Conservation (phyloP, 2,888 invertebrate species). For the Tetropium fuscum region DNA sequence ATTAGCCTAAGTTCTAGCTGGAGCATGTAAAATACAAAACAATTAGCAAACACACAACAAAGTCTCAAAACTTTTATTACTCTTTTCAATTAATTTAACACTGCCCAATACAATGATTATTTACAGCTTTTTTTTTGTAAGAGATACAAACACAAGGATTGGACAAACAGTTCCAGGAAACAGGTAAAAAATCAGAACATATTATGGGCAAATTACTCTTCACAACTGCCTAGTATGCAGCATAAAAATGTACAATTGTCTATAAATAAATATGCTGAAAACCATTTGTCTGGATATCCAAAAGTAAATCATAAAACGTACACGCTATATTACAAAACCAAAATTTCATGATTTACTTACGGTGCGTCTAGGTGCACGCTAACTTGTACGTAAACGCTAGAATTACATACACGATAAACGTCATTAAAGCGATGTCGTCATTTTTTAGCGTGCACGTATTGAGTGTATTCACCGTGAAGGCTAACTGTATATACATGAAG, state of each 20-base stretch:
- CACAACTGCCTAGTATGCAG: slow-evolving; percentile 34
- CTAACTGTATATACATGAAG: too few relatives aligned
- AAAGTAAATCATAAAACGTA: slow-evolving; percentile 46
- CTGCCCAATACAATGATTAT: slow-evolving; percentile 58
- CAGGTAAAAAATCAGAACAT: background rate
- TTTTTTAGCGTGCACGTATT: too few relatives aligned
- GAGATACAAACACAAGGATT: slow-evolving; percentile 32
- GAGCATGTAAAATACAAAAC: background rate
- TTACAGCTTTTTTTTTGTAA: slow-evolving; percentile 55
- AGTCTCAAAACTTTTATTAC: slow-evolving; percentile 39
- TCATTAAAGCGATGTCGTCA: too few relatives aligned
- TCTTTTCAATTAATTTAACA: slow-evolving; percentile 49
- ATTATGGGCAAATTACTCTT: slow-evolving; percentile 28
- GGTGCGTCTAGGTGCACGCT: too few relatives aligned
- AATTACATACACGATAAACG: too few relatives aligned
- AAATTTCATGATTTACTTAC: too few relatives aligned
- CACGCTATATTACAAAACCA: slow-evolving; percentile 44
- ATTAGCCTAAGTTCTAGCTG: too few relatives aligned
- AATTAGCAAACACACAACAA: slow-evolving; percentile 30
- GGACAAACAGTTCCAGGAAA: slow-evolving; percentile 16
- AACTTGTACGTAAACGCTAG: too few relatives aligned
- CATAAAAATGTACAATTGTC: slow-evolving; percentile 34
- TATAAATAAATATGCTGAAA: slow-evolving; percentile 48
- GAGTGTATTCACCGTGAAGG: too few relatives aligned
- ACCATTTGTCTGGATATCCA: slow-evolving; percentile 46